Base-by-base conservation (phyloP, 2,888 invertebrate species). In the Cistogaster globosa region DNA sequence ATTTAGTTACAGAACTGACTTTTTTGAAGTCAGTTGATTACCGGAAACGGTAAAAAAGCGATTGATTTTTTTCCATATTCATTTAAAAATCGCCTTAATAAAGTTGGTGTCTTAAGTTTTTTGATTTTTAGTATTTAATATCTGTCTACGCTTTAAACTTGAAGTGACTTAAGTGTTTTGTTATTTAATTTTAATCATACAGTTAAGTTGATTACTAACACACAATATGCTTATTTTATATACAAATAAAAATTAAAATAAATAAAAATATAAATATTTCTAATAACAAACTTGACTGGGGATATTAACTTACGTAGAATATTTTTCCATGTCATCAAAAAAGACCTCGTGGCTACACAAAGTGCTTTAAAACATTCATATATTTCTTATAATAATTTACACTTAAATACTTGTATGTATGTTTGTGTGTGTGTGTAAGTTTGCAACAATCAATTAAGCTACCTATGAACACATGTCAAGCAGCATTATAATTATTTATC, bases 401-500 rank as follows among this genome's bases (percentile, higher is more conserved):
- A 42, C 53, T 68, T 20, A 57, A 57, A 26, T n/a, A n/a, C n/a
- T n/a, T 26, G 4, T 5, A 38, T 12, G 6, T 32, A 32, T 32
- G 8, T 32, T 0, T 32, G 8, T 32, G 6, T 32, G 2, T 32
- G 0, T 38, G 9, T 26, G 26, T 12, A 18, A 11, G 58, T 48
- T 2, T 48, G 14, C 20, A 76, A 58, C 77, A 74, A 84, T 81
- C 77, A 80, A 72, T 72, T 77, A 62, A 22, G 76, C 72, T 74
- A 68, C 68, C 67, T 57, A 57, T 80, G 51, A 74, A 68, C 76
- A 76, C 68, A 84, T 55, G 81, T 84, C 84, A 81, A 72, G 72
- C 72, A 72, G 48, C 62, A 81, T 81, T 81, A 77, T 60, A 72
- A 81, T 74, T 48, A 72, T 42, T 0, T 53, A 11, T 32, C 36